Base-by-base conservation (phyloP, 2,113 vertebrate genomes). In the Toxotes chatareus region DNA sequence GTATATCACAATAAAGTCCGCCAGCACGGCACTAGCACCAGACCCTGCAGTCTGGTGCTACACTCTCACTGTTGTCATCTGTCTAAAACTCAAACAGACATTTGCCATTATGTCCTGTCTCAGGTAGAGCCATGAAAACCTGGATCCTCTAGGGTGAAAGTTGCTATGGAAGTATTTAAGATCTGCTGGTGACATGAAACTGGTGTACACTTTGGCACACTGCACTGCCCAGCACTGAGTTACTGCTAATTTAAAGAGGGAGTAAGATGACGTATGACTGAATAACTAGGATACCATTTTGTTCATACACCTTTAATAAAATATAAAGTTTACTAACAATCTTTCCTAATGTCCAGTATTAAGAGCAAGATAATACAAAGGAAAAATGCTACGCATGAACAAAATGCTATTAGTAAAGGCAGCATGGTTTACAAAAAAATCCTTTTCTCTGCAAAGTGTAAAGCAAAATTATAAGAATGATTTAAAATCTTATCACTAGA, bases 271-370 rank as follows among this genome's bases (percentile, higher is more conserved):
- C 17, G n/a, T 23, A 6, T n/a, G n/a, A 56, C n/a, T 56, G 11
- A 12, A 44, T 4, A 27, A 61, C 3, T 3, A 61, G 36, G 57
- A 57, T 49, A 17, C 3, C 40, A 44, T 74, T 53, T 44, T 40
- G 23, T 72, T 83, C 9, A 47, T 55, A 79, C 78, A 71, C 4
- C 17, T 86, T 81, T 81, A 73, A 77, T 87, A 69, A 32, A 73
- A 68, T 56, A 60, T 38, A 38, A 59, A 42, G 14, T 71, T 63
- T 34, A 32, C 13, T 53, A 5, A 59, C 16, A 73, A 76, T 3
- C 17, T n/a, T 59, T 77, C 23, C n/a, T 68, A 44, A 42, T 7
- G 11, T 68, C 36, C 57, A 79, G 23, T 72, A 74, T 64, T n/a
- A 78, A 44, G 61, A 60, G 5, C 16, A 60, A 40, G 36, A 70